These are phyloP conservation scores for Dasyprocta punctata DNA, from an alignment of 2,113 vertebrate genomes.

Conservation along the genomic window DNA sequence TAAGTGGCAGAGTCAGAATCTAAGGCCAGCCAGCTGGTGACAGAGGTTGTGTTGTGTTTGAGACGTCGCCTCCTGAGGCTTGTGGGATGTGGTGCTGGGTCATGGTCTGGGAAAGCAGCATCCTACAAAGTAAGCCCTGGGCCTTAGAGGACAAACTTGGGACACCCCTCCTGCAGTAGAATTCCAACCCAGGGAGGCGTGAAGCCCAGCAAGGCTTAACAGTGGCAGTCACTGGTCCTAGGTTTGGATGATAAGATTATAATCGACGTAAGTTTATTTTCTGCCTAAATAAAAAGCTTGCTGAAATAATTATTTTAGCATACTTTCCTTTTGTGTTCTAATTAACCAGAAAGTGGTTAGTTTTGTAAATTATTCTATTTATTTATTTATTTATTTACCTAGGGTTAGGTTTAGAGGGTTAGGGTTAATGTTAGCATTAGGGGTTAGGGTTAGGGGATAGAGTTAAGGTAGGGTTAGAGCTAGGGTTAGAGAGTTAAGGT, in stretches of 20 bases:
- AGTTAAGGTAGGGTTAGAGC: too few relatives aligned
- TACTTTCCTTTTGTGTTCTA: not conserved
- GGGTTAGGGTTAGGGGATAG: too few relatives aligned
- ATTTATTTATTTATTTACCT: too few relatives aligned
- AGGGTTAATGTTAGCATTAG: too few relatives aligned
- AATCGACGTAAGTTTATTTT: not conserved
- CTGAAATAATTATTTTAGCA: conserved; percentile 8
- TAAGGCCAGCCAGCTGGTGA: not conserved
- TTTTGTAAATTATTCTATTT: not conserved
- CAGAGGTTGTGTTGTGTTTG: not conserved
- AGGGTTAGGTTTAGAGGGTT: too few relatives aligned
- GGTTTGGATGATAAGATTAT: not conserved
- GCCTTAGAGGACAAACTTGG: not conserved
- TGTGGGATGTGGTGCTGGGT: not conserved
- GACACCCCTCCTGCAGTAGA: not conserved
- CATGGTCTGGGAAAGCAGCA: not conserved
- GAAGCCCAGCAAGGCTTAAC: not conserved
- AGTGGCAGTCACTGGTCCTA: not conserved
- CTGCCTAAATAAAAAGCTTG: not conserved
- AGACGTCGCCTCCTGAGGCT: not conserved
- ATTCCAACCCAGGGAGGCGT: not conserved
- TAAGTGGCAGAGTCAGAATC: not conserved
- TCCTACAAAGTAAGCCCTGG: not conserved
- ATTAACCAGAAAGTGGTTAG: not conserved
- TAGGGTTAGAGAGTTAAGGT: too few relatives aligned